Percentiles rank a stretch among this genome's conserved stretches.
phyloP scores from a whole-genome alignment of 2,113 vertebrate genomes.

The Donacobius atricapilla region DNA sequence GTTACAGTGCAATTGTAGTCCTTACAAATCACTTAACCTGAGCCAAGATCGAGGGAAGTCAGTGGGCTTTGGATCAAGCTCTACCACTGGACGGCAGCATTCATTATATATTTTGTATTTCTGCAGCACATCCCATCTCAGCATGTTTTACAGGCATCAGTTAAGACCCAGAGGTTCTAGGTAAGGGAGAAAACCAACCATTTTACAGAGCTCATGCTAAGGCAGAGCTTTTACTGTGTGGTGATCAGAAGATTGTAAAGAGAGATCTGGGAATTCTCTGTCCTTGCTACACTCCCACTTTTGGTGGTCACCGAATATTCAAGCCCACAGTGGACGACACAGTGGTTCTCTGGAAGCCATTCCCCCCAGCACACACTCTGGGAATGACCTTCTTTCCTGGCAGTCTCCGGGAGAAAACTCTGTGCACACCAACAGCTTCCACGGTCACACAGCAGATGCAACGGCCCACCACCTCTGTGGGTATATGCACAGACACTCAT shows the following conservation, averaged over 20 bases:
- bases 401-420: background rate
- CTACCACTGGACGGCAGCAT: background rate
- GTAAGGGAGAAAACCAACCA: background rate
- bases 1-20: rapidly evolving
- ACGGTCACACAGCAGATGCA: background rate
- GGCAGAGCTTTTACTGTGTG: background rate
- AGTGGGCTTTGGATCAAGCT: background rate
- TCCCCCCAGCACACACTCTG: background rate
- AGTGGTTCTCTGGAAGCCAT: background rate
- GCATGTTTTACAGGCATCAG: background rate
- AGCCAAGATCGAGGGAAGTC: background rate
- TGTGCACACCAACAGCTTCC: background rate
- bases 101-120: background rate
- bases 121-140: background rate
- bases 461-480: background rate
- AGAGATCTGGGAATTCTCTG: background rate
- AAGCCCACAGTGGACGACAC: background rate
- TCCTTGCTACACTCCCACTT: background rate
- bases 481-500: background rate
- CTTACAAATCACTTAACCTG: background rate
- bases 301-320: background rate
- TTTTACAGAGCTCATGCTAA: background rate
- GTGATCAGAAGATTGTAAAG: background rate
- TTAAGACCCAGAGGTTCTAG: background rate
- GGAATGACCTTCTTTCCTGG: background rate